Evolutionary conservation across 2,888 invertebrate genomes (phyloP).

Genomic region (Stenolophus ochropezus): DNA sequence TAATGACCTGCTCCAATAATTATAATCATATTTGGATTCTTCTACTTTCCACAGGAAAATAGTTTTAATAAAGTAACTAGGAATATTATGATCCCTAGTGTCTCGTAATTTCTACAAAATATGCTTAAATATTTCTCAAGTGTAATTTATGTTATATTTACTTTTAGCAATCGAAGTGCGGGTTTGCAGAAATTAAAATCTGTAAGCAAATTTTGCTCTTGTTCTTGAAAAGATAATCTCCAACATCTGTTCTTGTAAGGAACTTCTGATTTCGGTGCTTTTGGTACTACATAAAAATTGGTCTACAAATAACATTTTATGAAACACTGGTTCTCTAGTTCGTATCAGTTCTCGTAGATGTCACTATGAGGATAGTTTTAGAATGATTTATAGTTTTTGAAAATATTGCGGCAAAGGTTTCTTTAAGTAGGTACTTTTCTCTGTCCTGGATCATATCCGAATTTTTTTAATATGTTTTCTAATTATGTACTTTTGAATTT

Average conservation of each 20-base stretch:
- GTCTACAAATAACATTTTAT: slow-evolving; percentile 62
- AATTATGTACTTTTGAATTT: no score
- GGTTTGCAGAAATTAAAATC: slow-evolving; percentile 67
- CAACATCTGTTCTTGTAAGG: slow-evolving; percentile 64
- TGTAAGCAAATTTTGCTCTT: slow-evolving; percentile 69
- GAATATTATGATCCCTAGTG: slow-evolving; percentile 68
- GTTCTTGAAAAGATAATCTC: slow-evolving; percentile 71
- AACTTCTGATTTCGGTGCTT: slow-evolving; percentile 64
- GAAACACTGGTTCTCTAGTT: no score
- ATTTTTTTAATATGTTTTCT: no score
- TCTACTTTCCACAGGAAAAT: slow-evolving; percentile 70
- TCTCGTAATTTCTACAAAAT: slow-evolving; percentile 72
- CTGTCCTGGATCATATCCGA: no score
- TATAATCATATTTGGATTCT: slow-evolving; percentile 64
- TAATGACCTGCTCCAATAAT: slow-evolving; percentile 63
- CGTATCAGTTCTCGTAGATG: no score
- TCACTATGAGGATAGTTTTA: no score
- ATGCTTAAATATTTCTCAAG: neutral
- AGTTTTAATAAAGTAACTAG: slow-evolving; percentile 74
- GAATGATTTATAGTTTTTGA: no score
- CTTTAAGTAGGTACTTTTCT: no score
- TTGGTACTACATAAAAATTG: slow-evolving; percentile 69
- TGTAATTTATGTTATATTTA: slow-evolving; percentile 51
- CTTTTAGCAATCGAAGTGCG: slow-evolving; percentile 69
- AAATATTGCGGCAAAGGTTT: no score